Conservation (phyloP, 2,113 vertebrate genomes). For the Tinamus guttatus region DNA sequence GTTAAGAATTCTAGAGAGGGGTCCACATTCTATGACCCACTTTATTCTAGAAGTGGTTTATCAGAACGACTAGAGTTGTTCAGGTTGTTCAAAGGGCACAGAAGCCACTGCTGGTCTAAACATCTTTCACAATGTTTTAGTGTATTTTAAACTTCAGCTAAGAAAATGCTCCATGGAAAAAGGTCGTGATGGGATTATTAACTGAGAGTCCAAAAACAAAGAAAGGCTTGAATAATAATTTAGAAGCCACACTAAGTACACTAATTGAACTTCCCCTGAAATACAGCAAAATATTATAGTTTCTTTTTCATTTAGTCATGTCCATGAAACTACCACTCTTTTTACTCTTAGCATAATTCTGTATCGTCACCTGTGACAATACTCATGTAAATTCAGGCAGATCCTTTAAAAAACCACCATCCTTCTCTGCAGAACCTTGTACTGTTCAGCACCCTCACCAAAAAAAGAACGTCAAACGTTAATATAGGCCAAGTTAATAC, state of each 20-base stretch:
- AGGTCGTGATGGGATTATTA: neutral
- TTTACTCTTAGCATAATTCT: neutral
- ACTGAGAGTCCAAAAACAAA: neutral
- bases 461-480: neutral
- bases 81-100: neutral
- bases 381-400: neutral
- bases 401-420: neutral
- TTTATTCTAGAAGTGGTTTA: neutral
- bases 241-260: neutral
- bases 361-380: neutral
- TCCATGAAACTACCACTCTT: neutral
- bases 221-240: neutral
- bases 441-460: neutral
- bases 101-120: neutral
- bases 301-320: neutral
- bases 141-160: neutral
- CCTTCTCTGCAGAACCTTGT: neutral
- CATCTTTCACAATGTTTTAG: neutral
- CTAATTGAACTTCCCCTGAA: neutral
- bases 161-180: neutral
- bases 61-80: neutral
- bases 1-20: neutral
- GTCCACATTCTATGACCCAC: neutral
- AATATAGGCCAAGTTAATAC: neutral
- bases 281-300: fast-evolving